Evolutionary conservation across 2,888 invertebrate species (phyloP).

Genomic region (Spisula subtruncata): DNA sequence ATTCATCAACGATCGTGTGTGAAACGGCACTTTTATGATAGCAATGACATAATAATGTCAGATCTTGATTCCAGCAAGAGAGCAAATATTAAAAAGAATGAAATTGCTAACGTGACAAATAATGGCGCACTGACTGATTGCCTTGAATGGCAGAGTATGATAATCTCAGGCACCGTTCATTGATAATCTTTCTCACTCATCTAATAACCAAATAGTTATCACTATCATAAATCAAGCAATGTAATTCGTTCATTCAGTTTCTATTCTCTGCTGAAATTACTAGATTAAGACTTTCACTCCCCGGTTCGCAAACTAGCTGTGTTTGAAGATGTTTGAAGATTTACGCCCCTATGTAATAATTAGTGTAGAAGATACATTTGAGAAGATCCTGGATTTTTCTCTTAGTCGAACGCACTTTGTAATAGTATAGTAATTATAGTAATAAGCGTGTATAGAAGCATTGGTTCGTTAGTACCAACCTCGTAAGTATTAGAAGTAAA

Average conservation of each 20-base stretch:
- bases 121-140: too few relatives aligned
- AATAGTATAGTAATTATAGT: background rate
- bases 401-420: background rate
- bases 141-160: too few relatives aligned
- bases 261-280: constrained; percentile 5
- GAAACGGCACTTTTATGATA: too few relatives aligned
- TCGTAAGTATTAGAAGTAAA: background rate
- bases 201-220: too few relatives aligned
- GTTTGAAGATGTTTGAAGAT: background rate
- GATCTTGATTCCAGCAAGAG: too few relatives aligned
- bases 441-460: background rate
- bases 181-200: too few relatives aligned
- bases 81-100: too few relatives aligned
- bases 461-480: background rate
- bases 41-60: too few relatives aligned
- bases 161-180: too few relatives aligned
- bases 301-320: background rate
- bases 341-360: background rate
- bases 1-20: too few relatives aligned
- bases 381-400: background rate
- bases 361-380: background rate
- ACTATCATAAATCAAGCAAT: background rate
- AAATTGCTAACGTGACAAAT: too few relatives aligned
- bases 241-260: background rate
- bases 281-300: background rate